A percentile compares a stretch with the other conserved stretches of the same genome.
phyloP scores from a whole-genome alignment of 2,888 invertebrate species.

The Polydrusus pterygomalis region DNA sequence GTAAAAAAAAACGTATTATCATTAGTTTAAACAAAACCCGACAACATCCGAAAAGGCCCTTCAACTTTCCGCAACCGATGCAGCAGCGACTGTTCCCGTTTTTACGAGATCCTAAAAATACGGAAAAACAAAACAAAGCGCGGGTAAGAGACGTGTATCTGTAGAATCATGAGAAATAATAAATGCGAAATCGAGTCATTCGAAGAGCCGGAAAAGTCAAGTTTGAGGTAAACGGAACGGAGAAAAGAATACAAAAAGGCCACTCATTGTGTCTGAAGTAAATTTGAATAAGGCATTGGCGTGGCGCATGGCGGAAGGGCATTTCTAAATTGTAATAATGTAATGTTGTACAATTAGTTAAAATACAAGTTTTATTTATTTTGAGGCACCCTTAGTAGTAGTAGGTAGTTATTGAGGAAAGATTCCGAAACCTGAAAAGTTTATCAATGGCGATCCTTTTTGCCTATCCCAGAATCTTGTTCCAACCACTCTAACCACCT shows the following conservation, averaged over 20 bases:
- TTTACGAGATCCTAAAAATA: conserved; percentile 43
- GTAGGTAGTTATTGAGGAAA: too few relatives aligned
- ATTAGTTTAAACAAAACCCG: not conserved
- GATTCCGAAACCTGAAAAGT: too few relatives aligned
- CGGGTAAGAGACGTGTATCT: conserved; percentile 47
- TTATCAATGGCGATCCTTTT: too few relatives aligned
- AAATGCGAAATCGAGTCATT: conserved; percentile 50
- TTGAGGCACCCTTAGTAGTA: too few relatives aligned
- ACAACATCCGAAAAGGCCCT: not conserved
- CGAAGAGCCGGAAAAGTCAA: conserved; percentile 39
- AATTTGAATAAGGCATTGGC: conserved; percentile 32
- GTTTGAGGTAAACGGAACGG: conserved; percentile 43
- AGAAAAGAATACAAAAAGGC: conserved; percentile 30
- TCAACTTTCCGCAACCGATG: not conserved
- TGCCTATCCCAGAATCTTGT: too few relatives aligned
- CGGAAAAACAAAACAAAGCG: conserved; percentile 40
- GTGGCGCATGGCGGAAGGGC: too few relatives aligned
- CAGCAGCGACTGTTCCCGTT: conserved; percentile 31
- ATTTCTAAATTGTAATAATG: too few relatives aligned
- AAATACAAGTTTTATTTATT: too few relatives aligned
- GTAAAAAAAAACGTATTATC: not conserved
- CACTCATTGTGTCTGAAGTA: conserved; percentile 33
- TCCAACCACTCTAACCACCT: too few relatives aligned
- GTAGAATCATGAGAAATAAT: conserved; percentile 47
- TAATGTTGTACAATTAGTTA: too few relatives aligned